Conservation (phyloP, 2,888 invertebrate species). For the Xanthia icteritia region DNA sequence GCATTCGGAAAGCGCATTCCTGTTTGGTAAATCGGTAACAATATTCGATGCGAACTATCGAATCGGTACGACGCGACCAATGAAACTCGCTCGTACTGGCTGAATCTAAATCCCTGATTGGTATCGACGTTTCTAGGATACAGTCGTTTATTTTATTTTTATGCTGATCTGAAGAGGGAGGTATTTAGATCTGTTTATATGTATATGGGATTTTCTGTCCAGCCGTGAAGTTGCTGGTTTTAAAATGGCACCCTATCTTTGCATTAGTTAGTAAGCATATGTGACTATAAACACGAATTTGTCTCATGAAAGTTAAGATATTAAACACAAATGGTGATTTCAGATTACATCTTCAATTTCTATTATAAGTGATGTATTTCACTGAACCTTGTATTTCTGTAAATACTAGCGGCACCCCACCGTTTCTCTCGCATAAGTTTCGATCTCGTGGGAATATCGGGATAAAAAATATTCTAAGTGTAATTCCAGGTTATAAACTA, state of each 20-base stretch:
- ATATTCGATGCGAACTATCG: constrained; percentile 58
- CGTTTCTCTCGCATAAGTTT: too few relatives aligned
- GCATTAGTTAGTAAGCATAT: background rate
- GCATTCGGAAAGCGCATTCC: constrained; percentile 48
- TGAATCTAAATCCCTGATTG: constrained; percentile 67
- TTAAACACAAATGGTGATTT: background rate
- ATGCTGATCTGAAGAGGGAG: constrained; percentile 47
- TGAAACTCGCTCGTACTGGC: constrained; percentile 49
- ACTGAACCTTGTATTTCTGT: background rate
- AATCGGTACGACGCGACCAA: constrained; percentile 50
- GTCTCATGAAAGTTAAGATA: background rate
- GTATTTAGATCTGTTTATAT: constrained; percentile 28
- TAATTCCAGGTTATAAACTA: too few relatives aligned
- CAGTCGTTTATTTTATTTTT: constrained; percentile 59
- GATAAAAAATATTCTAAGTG: too few relatives aligned
- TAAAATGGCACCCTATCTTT: background rate
- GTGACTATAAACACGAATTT: background rate
- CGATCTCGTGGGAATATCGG: too few relatives aligned
- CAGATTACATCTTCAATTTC: background rate
- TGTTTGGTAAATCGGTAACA: constrained; percentile 64
- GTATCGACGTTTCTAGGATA: constrained; percentile 56
- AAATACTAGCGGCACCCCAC: background rate
- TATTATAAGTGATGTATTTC: background rate
- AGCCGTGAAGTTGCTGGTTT: background rate
- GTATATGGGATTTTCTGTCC: background rate